Percentiles rank a stretch among this genome's conserved stretches.
Evolutionary conservation across 2,888 invertebrate genomes (phyloP).

Genomic region (Drosophila tripunctata): DNA sequence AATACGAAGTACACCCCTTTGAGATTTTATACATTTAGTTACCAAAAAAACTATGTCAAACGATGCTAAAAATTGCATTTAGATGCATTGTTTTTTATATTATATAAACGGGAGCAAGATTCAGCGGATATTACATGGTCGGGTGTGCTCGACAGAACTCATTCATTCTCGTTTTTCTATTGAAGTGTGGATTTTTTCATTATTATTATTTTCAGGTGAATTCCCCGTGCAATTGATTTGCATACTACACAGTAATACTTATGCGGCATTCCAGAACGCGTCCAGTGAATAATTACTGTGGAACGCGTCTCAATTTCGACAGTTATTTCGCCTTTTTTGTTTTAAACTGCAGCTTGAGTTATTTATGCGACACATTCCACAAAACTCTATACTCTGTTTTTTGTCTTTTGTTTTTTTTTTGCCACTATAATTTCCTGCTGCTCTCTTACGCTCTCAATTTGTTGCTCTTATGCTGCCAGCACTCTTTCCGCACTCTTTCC

Average conservation of each 20-base stretch:
- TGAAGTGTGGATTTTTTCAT: constrained; percentile 8
- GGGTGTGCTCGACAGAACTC: too few relatives aligned
- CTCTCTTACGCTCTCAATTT: not conserved
- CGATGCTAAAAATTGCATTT: too few relatives aligned
- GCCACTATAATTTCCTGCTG: not conserved
- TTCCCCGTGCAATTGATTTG: constrained; percentile 13
- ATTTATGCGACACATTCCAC: constrained; percentile 42
- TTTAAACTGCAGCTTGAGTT: constrained; percentile 15
- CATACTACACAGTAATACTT: constrained; percentile 13
- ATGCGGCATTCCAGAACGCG: constrained; percentile 41
- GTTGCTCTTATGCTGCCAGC: not conserved
- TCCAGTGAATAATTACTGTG: constrained; percentile 37
- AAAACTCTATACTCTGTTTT: not conserved
- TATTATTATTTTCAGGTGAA: not conserved
- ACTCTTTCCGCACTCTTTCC: not conserved
- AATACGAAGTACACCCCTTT: too few relatives aligned
- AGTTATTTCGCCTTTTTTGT: constrained; percentile 10
- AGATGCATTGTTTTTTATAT: too few relatives aligned
- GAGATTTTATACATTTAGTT: too few relatives aligned
- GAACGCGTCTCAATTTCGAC: constrained; percentile 25
- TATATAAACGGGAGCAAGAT: too few relatives aligned
- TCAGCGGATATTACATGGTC: too few relatives aligned
- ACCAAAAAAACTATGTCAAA: too few relatives aligned
- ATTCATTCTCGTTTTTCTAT: constrained; percentile 8
- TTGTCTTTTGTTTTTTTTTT: not conserved